phyloP scores from a whole-genome alignment of 2,113 vertebrate species.

The Prionailurus bengalensis region DNA sequence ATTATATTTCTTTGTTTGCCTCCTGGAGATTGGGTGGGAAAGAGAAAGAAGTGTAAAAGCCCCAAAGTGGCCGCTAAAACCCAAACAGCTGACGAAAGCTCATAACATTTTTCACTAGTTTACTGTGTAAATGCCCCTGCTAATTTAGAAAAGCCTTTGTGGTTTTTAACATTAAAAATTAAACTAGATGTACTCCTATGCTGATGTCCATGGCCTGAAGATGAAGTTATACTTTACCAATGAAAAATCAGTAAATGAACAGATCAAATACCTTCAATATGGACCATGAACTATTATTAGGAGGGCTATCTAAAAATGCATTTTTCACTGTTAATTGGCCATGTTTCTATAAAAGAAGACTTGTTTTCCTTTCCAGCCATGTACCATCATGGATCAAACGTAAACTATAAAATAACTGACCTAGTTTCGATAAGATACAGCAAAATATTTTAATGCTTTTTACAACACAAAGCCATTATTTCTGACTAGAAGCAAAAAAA shows the following conservation, averaged over 20 bases:
- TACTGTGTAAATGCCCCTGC: background rate
- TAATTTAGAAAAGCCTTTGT: conserved; percentile 12
- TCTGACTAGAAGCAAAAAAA: background rate
- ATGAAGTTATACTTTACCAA: background rate
- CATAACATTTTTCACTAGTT: conserved; percentile 12
- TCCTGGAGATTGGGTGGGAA: conserved; percentile 27
- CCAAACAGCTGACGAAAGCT: conserved; percentile 46
- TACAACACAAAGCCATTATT: background rate
- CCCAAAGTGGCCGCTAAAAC: conserved; percentile 39
- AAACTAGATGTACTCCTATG: background rate
- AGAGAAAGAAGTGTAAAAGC: background rate
- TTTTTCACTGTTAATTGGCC: background rate
- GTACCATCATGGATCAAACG: background rate
- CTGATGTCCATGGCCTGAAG: background rate
- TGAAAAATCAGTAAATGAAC: background rate
- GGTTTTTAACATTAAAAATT: conserved; percentile 48
- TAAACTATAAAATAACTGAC: background rate
- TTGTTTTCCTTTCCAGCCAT: background rate
- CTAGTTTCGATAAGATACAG: background rate
- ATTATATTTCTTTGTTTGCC: conserved; percentile 51
- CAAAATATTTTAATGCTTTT: background rate
- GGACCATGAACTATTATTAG: background rate
- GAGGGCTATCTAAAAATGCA: background rate
- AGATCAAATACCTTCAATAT: background rate
- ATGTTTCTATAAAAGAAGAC: background rate